Base-by-base conservation (phyloP, 2,888 invertebrate genomes). In the Trimorus sp. region DNA sequence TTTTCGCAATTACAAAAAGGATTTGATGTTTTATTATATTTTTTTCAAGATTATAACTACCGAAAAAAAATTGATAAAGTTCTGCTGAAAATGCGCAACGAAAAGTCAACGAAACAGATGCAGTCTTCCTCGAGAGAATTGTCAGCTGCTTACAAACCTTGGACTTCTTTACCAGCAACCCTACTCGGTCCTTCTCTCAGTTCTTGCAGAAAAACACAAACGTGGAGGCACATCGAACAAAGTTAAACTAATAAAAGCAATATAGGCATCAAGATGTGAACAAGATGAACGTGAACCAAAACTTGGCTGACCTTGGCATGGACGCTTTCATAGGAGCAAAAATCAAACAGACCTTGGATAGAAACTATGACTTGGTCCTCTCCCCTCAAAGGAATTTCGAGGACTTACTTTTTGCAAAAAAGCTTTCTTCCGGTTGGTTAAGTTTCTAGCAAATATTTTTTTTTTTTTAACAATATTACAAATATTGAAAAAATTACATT, bases 281-380 rank as follows among this genome's bases (percentile, higher is more conserved):
- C 85, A 95, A 96, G 82, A 94, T 98, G 40, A 95, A 97, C 82
- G 93, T 94, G 51, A 94, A 94, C 38, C 94, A 96, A 6, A 96
- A 96, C 53, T 93, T 99, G 59, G 97, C 98, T 37, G 99, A 99
- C 92, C 94, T 99, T 51, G 99, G 99, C 81, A 97, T 99, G 95
- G 99, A 99, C 91, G 99, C 99, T 1, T 93, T 99, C 85, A 99
- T 99, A 99, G 98, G 98, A 58, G 98, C 99, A 0, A 99, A 99
- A 93, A 98, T 99, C 89, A 99, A 99, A 92, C 98, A 98, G 92
- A 97, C 97, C 0, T 93, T 99, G 69, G 98, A 98, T 92, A 94
- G 98, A 74, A 97, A 96, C 89, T 98, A 96, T 92, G 98, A 99
- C 92, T 92, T 99, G 78, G 95, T 97, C 26, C 93, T 99, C 82